Conservation (phyloP, 2,888 invertebrate genomes). For the Leptodirus hochenwartii region DNA sequence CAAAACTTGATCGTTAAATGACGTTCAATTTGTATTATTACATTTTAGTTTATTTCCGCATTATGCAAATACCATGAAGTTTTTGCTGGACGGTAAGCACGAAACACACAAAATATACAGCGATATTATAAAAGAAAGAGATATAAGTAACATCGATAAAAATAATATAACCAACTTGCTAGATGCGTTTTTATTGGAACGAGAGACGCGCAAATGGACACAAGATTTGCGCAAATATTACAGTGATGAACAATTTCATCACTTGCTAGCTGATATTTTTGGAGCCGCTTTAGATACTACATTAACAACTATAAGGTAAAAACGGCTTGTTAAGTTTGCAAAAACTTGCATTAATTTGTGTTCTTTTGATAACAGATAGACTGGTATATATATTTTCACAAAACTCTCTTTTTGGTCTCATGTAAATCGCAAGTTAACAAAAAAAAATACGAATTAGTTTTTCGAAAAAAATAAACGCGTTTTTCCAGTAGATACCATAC, state of each 20-base stretch:
- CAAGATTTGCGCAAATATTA: constrained; percentile 29
- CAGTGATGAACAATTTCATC: constrained; percentile 48
- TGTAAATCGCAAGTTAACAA: too few species aligned
- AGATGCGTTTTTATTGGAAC: constrained; percentile 44
- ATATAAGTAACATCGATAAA: constrained; percentile 25
- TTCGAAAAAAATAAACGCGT: too few species aligned
- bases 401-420: too few species aligned
- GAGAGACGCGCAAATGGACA: constrained; percentile 29
- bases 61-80: constrained; percentile 41
- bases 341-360: too few species aligned
- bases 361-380: too few species aligned
- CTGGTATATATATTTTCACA: too few species aligned
- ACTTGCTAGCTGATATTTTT: constrained; percentile 63
- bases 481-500: too few species aligned
- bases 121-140: constrained; percentile 38
- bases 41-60: constrained; percentile 38
- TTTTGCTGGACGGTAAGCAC: constrained; percentile 46
- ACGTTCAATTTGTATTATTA: not conserved
- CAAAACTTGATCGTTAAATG: not conserved
- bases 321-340: too few species aligned
- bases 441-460: too few species aligned
- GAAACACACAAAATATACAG: constrained; percentile 58
- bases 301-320: constrained; percentile 45
- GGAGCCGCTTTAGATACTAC: constrained; percentile 79
- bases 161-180: constrained; percentile 26